A percentile compares a stretch with the other conserved stretches of the same genome.
Conservation (phyloP, 1,140 invertebrate species). For the Maconellicoccus hirsutus region DNA sequence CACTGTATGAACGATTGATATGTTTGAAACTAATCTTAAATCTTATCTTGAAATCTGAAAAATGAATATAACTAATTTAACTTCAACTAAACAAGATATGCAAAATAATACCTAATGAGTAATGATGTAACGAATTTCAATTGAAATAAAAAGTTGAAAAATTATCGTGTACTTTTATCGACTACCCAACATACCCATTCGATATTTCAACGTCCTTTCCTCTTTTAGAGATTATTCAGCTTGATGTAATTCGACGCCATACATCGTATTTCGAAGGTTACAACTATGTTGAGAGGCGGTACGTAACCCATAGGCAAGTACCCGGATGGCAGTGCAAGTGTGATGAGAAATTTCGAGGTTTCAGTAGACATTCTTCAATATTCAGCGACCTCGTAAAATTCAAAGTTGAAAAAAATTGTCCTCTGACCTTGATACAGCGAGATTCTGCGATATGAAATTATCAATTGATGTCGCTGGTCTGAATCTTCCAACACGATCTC, state of each 20-base stretch:
- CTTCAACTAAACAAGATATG: too few relatives aligned
- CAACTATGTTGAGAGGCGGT: background rate
- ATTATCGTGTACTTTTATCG: too few relatives aligned
- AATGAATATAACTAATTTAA: too few relatives aligned
- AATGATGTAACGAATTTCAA: too few relatives aligned
- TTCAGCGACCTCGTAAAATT: background rate
- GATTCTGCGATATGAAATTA: background rate
- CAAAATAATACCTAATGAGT: too few relatives aligned
- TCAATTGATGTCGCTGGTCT: background rate
- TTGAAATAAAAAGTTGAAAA: too few relatives aligned
- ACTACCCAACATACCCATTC: too few relatives aligned
- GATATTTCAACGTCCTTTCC: too few relatives aligned
- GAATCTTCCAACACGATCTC: background rate
- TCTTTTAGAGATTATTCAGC: background rate
- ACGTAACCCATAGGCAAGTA: background rate
- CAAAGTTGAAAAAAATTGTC: background rate
- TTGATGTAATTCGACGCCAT: background rate
- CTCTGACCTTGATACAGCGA: background rate
- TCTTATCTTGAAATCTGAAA: too few relatives aligned
- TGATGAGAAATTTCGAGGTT: background rate
- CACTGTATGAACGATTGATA: too few relatives aligned
- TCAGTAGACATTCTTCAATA: background rate
- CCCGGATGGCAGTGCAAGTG: background rate
- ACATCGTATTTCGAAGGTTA: constrained; percentile 8
- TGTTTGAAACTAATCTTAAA: too few relatives aligned